Evolutionary conservation across 2,113 vertebrate species (phyloP), one percentile per base, ranked within the genome.

Genomic region (Myrmecophaga tridactyla): DNA sequence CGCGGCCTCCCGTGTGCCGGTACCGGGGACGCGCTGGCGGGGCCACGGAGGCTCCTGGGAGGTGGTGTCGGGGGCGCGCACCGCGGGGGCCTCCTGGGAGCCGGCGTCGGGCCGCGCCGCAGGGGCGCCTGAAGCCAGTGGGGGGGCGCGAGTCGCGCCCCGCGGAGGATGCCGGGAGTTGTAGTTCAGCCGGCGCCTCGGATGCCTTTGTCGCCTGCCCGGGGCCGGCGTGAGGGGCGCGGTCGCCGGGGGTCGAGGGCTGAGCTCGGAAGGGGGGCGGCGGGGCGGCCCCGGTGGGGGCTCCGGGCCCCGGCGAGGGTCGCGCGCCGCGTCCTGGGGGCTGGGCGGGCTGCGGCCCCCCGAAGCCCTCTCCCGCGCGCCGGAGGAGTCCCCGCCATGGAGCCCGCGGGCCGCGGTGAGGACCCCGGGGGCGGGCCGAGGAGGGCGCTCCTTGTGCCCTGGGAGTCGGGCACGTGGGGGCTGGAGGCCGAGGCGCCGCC

Each of bases 361-460:
- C 7, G 11, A 20, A 12, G 56, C 7, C 56, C 18, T 36, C 15
- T 83, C 3, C 4, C 13, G 56, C 41, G 10, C n/a, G 62, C 76
- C 3, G 0, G 48, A 31, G 63, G 51, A 90, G 51, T 77, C 67
- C 78, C 51, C 46, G 53, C 63, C 17, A 75, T 81, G 95, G 93
- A 97, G 48, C 56, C 43, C 4, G 15, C 14, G 56, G 89, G 36
- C 86, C n/a, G 63, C 94, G 97, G 97, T 97, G 94, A 97, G 97
- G 10, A 36, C 76, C 73, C 81, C 15, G 27, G 75, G 86, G 69
- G 81, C 58, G 65, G 87, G 27, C 67, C 63, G 18, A 53, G 18
- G 53, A 15, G 14, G 14, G 53, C 2, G 53, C 53, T 15, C 53
- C 53, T 17, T 17, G 14, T 14, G 53, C 53, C 53, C 15, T 17